Base-by-base conservation (phyloP, 1,140 invertebrate species). In the Papilio helenus region DNA sequence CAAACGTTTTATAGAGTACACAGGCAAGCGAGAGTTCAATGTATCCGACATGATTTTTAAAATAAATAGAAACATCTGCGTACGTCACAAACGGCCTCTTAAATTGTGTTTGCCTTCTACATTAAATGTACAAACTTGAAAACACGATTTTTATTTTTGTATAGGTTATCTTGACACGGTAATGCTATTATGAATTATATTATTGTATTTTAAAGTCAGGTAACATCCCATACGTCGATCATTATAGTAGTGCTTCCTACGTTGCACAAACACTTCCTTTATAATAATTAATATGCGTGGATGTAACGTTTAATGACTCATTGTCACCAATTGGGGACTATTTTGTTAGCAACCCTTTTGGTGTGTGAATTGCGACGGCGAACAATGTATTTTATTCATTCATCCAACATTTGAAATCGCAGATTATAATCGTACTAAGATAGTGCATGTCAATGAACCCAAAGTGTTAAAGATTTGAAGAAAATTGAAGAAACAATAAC, bases 261-360 rank as follows among this genome's bases (percentile, higher is more conserved):
- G 74, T 77, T 39, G 12, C 39, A 61, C 8, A 23, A 44, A 77
- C 76, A 77, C 58, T 77, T 77, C 76, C 76, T 77, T 68, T 29
- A 68, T 34, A 34, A 44, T 10, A 20, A 76, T 76, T 76, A 58
- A 58, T 76, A 77, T 77, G 76, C 76, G 26, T 77, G 58, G 76
- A 77, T 77, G 49, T 65, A 77, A 77, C 58, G 39, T 77, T 77
- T 65, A 77, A 77, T 77, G 58, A 65, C 55, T 77, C 76, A 77
- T 34, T 44, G 76, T 77, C n/a, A 77, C 34, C 55, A 77, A 77
- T 61, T 65, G 42, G 55, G 58, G 39, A 44, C 34, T 65, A 65
- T 77, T 68, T 68, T 68, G 61, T 68, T 68, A 34, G 61, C 26
- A 68, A 68, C 10, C 61, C 61, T 68, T 68, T 68, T 29, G 23